Evolutionary conservation across 2,113 vertebrate genomes (phyloP), one percentile per base, ranked within the genome.

Genomic region (Lutjanus erythropterus): DNA sequence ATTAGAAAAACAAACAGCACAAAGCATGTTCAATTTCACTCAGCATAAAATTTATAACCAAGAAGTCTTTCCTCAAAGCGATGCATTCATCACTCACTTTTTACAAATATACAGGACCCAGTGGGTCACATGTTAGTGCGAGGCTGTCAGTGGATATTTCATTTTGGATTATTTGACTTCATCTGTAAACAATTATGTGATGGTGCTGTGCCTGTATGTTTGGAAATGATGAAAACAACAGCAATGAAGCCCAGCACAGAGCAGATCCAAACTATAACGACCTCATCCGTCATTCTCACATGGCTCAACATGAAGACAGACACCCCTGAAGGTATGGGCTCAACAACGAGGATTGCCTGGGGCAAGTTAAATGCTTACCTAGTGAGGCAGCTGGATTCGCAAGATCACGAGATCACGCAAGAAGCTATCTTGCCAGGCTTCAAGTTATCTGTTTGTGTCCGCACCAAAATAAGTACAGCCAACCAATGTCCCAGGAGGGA

Each of bases 101-200:
- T 31, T 10, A 25, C 31, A 58, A 31, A 52, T 14, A 46, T 15
- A 52, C 62, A 69, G 16, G n/a, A 60, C 59, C 66, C 29, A 0
- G 19, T 9, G 35, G 71, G 50, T 47, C 4, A 39, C 21, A 23
- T 21, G 37, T 37, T 16, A 46, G 29, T 4, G 9, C 3, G 5
- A 61, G 62, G 53, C 52, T 27, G 18, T 37, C 35, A 21, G 3
- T 39, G 12, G 35, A 62, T 55, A 14, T 67, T 55, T 62, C 42
- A 47, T 35, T 71, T 25, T 44, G 60, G 49, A 77, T 73, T 66
- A 41, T 53, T 73, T 16, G 46, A 64, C 58, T 42, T 77, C 68
- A 79, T 74, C 80, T 77, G 75, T 81, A 50, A 86, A 82, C 81
- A 70, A 72, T 88, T 74, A 79, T 3, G 33, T 67, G 72, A 52